phyloP scores from a whole-genome alignment of 2,888 invertebrate genomes.

The Leptopilina drosophilae region DNA sequence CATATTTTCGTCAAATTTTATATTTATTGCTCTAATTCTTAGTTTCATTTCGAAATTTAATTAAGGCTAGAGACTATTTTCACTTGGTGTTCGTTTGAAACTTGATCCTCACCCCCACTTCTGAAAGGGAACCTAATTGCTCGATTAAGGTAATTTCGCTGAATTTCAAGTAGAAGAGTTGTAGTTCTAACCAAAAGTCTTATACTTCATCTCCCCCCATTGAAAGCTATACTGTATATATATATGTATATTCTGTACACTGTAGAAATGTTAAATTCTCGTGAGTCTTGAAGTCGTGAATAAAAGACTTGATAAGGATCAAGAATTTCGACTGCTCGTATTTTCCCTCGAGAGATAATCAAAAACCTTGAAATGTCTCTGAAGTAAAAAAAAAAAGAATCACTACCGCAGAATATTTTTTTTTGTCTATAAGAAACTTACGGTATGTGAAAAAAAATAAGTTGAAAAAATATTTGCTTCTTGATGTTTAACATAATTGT shows the following conservation, averaged over 20 bases:
- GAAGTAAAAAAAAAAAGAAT: neutral
- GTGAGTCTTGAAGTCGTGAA: constrained; percentile 24
- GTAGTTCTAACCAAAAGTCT: constrained; percentile 23
- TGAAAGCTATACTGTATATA: neutral
- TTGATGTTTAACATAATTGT: neutral
- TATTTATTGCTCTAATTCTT: neutral
- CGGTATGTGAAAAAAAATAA: neutral
- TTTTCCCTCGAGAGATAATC: constrained; percentile 25
- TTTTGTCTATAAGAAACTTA: neutral
- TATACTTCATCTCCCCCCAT: neutral
- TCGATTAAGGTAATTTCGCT: constrained; percentile 13
- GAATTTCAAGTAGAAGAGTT: constrained; percentile 36
- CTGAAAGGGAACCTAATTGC: constrained; percentile 24
- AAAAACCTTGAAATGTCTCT: neutral
- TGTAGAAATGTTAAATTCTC: constrained; percentile 19
- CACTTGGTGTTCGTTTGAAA: constrained; percentile 8
- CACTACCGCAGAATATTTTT: neutral
- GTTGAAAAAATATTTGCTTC: neutral
- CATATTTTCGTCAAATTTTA: neutral
- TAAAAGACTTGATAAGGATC: constrained; percentile 25
- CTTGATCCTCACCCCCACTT: neutral
- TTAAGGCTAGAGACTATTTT: constrained; percentile 20
- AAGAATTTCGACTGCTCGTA: constrained; percentile 33
- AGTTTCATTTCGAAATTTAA: constrained; percentile 16
- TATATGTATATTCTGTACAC: neutral